Evolutionary conservation across 2,888 invertebrate genomes (phyloP).

Genomic region (Eupithecia exiguata): DNA sequence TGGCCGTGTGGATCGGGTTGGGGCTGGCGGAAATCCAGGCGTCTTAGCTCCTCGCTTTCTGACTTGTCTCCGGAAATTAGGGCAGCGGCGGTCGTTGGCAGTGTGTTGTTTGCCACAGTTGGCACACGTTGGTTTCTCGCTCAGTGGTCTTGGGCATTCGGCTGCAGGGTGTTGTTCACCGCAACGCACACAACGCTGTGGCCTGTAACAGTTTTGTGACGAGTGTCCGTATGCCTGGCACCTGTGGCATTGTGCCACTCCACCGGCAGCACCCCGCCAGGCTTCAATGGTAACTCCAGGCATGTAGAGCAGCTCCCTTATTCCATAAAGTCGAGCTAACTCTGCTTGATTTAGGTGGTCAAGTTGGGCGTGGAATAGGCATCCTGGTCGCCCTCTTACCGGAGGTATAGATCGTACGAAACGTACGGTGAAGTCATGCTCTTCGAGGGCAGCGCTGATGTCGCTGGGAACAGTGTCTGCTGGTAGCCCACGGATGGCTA

Average conservation of each 20-base stretch:
- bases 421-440: too few relatives aligned
- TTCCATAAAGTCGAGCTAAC: background rate
- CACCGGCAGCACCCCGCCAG: background rate
- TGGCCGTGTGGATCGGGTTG: too few relatives aligned
- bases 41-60: too few relatives aligned
- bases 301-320: conserved; percentile 1
- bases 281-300: background rate
- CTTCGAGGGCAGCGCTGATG: too few relatives aligned
- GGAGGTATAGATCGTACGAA: too few relatives aligned
- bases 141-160: too few relatives aligned
- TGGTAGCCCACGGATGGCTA: background rate
- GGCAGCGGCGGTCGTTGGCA: too few relatives aligned
- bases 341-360: background rate
- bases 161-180: background rate
- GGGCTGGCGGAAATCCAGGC: too few relatives aligned
- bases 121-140: too few relatives aligned
- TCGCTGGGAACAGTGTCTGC: background rate
- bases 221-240: background rate
- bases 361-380: background rate
- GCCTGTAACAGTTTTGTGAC: background rate
- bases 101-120: too few relatives aligned
- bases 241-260: background rate
- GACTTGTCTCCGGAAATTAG: too few relatives aligned
- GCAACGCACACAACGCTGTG: background rate
- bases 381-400: background rate